Evolutionary conservation across 2,113 vertebrate species (phyloP).

Genomic region (Gracilinanus agilis): DNA sequence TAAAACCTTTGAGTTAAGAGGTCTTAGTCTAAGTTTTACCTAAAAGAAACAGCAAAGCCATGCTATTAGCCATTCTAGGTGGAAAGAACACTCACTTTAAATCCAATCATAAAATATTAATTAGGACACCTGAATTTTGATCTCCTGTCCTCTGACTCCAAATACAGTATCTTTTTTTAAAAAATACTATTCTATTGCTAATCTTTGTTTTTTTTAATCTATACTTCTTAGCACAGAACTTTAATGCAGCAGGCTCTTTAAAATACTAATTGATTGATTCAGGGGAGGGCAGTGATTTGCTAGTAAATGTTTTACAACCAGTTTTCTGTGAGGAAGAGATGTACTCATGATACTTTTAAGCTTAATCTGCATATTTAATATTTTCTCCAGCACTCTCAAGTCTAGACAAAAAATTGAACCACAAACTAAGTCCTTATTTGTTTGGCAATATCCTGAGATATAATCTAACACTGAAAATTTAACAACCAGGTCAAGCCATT

Average conservation of each 20-base stretch:
- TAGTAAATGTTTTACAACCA: not conserved
- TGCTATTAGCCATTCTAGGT: not conserved
- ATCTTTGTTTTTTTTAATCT: not conserved
- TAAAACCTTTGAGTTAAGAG: not conserved
- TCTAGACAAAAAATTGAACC: not conserved
- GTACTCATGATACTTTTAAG: not conserved
- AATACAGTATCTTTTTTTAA: not conserved
- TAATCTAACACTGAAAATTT: not conserved
- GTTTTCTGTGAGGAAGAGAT: not conserved
- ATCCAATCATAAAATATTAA: not conserved
- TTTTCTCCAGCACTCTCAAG: not conserved
- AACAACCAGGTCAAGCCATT: not conserved
- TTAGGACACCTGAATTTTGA: not conserved
- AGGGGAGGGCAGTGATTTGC: not conserved
- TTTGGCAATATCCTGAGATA: not conserved
- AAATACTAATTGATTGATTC: not conserved
- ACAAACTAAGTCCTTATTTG: not conserved
- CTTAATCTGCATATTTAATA: not conserved
- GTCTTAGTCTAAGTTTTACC: not conserved
- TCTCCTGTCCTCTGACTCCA: not conserved
- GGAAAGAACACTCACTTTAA: not conserved
- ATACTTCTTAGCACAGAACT: not conserved
- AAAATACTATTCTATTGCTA: not conserved
- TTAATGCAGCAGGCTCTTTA: not conserved
- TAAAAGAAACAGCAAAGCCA: too few relatives aligned